Conservation (phyloP, 2,113 vertebrate genomes). For the Plestiodon gilberti region DNA sequence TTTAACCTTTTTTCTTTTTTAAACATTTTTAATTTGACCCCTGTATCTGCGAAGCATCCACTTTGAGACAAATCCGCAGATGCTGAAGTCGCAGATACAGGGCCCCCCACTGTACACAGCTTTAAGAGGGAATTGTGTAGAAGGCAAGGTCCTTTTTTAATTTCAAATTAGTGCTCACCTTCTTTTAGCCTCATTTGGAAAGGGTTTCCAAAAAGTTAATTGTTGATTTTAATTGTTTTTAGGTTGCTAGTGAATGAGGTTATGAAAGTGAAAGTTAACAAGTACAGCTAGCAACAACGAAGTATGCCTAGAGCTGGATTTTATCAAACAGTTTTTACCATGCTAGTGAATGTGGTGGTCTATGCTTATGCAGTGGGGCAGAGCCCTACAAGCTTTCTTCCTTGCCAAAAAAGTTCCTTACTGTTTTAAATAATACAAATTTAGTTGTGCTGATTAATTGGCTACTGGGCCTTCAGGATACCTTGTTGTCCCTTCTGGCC, state of each 20-base stretch:
- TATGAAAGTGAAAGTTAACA: background rate
- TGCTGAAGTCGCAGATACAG: too few relatives aligned
- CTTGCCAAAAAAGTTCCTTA: background rate
- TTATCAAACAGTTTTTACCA: background rate
- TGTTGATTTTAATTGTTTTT: background rate
- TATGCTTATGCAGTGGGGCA: background rate
- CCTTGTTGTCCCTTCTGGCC: background rate
- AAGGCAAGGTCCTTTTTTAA: background rate
- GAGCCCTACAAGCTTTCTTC: background rate
- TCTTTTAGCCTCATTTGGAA: background rate
- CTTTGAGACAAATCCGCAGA: too few relatives aligned
- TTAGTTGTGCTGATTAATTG: background rate
- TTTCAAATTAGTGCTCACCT: background rate
- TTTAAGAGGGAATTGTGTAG: background rate
- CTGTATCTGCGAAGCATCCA: too few relatives aligned
- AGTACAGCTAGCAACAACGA: background rate
- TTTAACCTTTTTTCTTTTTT: too few relatives aligned
- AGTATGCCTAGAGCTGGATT: background rate
- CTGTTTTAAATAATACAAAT: background rate
- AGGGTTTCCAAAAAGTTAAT: background rate
- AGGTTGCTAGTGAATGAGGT: background rate
- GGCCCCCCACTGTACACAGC: too few relatives aligned
- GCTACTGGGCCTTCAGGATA: background rate
- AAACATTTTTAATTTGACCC: too few relatives aligned
- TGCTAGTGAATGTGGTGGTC: background rate